Conservation (phyloP, 2,797 vertebrate genomes). For the Threskiornis aethiopicus region DNA sequence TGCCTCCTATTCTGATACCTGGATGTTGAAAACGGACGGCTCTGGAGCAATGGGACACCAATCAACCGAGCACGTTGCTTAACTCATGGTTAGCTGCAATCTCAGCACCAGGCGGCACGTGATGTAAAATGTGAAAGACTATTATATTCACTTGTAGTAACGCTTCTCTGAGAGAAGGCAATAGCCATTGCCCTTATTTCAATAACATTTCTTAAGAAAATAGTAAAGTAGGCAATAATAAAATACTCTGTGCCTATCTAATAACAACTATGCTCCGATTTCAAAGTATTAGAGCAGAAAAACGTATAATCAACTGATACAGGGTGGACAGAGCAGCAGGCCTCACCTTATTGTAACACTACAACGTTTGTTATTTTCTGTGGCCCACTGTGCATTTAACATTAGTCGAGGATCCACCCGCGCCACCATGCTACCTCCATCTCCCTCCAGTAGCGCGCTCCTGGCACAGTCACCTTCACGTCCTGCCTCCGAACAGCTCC, state of each 20-base stretch:
- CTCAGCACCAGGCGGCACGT: not conserved
- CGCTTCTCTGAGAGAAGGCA: not conserved
- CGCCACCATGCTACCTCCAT: rapidly evolving
- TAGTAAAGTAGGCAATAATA: not conserved
- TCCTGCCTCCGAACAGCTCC: not conserved
- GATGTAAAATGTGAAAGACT: not conserved
- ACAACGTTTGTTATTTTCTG: not conserved
- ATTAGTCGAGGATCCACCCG: not conserved
- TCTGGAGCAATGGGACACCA: not conserved
- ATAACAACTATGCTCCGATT: not conserved
- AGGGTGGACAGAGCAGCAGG: not conserved
- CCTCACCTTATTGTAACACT: not conserved
- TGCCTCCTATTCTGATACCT: not conserved
- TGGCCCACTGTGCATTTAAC: not conserved
- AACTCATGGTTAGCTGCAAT: not conserved
- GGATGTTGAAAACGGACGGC: not conserved
- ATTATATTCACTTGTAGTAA: not conserved
- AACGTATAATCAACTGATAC: not conserved
- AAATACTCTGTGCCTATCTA: not conserved
- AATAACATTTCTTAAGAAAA: not conserved
- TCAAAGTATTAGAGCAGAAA: not conserved
- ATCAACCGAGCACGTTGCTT: not conserved
- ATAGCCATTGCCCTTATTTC: not conserved
- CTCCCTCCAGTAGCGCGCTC: not conserved
- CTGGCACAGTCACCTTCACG: rapidly evolving